phyloP scores from a whole-genome alignment of 2,888 invertebrate genomes.

The Seira sanloemensis region DNA sequence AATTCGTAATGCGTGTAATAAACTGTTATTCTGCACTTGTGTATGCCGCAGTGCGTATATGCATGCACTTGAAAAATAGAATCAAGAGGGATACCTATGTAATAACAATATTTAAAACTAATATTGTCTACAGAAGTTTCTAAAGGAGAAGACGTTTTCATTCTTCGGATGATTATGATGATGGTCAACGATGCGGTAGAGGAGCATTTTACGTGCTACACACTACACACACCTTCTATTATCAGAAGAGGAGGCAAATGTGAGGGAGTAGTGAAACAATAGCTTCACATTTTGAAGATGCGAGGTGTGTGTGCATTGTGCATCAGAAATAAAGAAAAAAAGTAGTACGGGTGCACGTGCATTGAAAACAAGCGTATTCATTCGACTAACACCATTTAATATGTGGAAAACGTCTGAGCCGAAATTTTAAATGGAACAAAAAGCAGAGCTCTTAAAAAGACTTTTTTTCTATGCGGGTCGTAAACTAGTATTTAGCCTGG shows the following conservation, averaged over 20 bases:
- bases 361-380: background rate
- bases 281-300: background rate
- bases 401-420: background rate
- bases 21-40: too few species aligned
- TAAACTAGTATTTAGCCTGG: conserved; percentile 8
- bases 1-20: too few species aligned
- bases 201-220: background rate
- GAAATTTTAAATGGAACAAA: background rate
- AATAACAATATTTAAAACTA: too few species aligned
- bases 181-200: background rate
- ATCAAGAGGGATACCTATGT: too few species aligned
- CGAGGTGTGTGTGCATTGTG: too few species aligned
- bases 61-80: too few species aligned
- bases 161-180: background rate
- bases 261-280: background rate
- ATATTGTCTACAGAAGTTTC: too few species aligned
- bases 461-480: background rate
- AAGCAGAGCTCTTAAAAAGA: background rate
- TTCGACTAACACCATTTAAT: background rate
- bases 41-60: too few species aligned
- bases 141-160: too few species aligned
- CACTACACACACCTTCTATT: background rate
- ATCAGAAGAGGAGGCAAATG: background rate
- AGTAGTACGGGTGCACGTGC: background rate
- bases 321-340: background rate